These are phyloP conservation scores for Myiagra hebetior DNA, from an alignment of 2,113 vertebrate species.

Conservation along the genomic window DNA sequence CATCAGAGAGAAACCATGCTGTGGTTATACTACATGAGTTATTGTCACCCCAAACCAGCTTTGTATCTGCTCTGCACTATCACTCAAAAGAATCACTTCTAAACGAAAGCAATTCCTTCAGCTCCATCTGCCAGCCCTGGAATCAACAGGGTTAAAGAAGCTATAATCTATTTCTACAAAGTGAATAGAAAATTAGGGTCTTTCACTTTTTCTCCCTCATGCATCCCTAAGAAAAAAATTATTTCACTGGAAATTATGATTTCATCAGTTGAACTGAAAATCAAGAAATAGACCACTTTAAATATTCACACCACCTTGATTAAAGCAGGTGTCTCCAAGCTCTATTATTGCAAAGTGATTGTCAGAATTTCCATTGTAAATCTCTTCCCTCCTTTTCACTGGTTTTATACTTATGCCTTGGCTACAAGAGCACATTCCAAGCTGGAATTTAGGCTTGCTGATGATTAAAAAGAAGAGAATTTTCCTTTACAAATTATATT, in stretches of 20 bases:
- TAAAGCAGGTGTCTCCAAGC: conserved; percentile 63
- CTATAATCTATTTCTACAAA: conserved; percentile 32
- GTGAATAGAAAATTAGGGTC: conserved; percentile 50
- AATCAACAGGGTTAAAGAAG: conserved; percentile 33
- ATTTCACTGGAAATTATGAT: conserved; percentile 71
- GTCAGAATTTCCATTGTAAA: conserved; percentile 69
- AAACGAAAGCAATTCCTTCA: background rate
- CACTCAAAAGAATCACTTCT: background rate
- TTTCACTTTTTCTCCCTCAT: conserved; percentile 12
- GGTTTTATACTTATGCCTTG: conserved; percentile 29
- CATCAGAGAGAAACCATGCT: background rate
- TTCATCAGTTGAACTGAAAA: conserved; percentile 71
- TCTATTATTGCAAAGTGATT: conserved; percentile 52
- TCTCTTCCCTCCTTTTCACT: conserved; percentile 38
- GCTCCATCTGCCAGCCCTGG: background rate
- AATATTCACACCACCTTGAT: conserved; percentile 72
- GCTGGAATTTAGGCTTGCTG: background rate
- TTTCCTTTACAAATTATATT: conserved; percentile 19
- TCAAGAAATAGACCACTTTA: conserved; percentile 70
- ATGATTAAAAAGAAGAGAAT: background rate
- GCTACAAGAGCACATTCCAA: conserved; percentile 41
- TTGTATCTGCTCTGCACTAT: background rate
- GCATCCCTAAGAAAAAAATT: conserved; percentile 51
- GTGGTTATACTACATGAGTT: background rate
- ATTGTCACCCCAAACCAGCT: background rate